phyloP scores from a whole-genome alignment of 2,888 invertebrate genomes.

The Drosophila birchii region DNA sequence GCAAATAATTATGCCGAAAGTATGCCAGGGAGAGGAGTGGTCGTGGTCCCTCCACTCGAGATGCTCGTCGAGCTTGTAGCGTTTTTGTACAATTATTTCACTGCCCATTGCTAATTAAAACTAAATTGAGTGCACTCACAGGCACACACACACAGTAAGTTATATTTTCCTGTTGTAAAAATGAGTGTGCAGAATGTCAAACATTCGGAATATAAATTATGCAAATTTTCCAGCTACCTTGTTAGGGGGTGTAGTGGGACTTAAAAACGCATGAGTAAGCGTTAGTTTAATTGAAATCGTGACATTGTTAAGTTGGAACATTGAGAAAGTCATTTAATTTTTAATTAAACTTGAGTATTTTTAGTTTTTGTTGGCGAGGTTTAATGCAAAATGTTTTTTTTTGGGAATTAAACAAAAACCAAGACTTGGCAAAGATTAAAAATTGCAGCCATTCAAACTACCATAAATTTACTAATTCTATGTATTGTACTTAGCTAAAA shows the following conservation, averaged over 20 bases:
- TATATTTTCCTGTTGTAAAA: constrained; percentile 3
- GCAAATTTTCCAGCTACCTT: constrained; percentile 3
- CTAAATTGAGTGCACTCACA: constrained; percentile 73
- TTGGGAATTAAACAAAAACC: not conserved
- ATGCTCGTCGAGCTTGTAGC: constrained; percentile 66
- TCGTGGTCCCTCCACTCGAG: constrained; percentile 63
- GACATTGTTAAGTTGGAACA: not conserved
- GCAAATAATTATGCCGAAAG: constrained; percentile 72
- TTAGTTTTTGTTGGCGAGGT: not conserved
- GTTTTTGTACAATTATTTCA: constrained; percentile 74
- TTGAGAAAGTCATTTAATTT: not conserved
- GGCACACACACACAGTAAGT: constrained; percentile 9
- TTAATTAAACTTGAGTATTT: not conserved
- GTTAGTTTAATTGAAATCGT: constrained; percentile 25
- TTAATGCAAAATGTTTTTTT: not conserved
- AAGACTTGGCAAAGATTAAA: not conserved
- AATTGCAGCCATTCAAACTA: not conserved
- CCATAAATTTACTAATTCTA: no score
- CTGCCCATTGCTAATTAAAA: constrained; percentile 79
- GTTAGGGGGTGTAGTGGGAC: not conserved
- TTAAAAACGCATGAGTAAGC: constrained; percentile 15
- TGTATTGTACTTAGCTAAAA: not conserved
- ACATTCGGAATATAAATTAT: constrained; percentile 59
- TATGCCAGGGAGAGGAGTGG: constrained; percentile 37
- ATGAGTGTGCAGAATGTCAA: constrained; percentile 56